Conservation (phyloP, 2,113 vertebrate genomes). For the Oceanites oceanicus region DNA sequence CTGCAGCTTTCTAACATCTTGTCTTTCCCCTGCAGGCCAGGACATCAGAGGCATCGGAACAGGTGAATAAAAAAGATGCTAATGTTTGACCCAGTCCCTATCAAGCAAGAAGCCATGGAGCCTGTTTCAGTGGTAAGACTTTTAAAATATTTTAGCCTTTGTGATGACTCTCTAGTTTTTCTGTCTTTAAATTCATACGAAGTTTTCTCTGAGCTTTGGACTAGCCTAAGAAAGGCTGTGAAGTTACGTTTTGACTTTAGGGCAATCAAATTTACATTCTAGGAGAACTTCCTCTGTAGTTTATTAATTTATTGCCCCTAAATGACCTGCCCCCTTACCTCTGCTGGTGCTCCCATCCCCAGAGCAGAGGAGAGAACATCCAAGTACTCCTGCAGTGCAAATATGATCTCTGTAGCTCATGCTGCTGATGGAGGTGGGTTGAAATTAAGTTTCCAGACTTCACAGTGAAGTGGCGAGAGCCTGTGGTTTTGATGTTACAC, state of each 20-base stretch:
- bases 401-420: not conserved
- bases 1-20: not conserved
- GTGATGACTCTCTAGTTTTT: not conserved
- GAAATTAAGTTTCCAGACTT: not conserved
- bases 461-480: not conserved
- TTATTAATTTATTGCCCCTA: not conserved
- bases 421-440: not conserved
- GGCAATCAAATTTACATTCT: not conserved
- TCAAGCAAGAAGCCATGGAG: slow-evolving; percentile 92
- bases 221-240: not conserved
- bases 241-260: not conserved
- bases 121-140: slow-evolving; percentile 84
- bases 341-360: not conserved
- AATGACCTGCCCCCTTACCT: not conserved
- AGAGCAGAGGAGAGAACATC: not conserved
- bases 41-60: slow-evolving; percentile 42
- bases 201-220: not conserved
- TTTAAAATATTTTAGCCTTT: not conserved
- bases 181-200: not conserved
- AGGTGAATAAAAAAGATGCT: slow-evolving; percentile 84
- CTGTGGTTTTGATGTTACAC: not conserved
- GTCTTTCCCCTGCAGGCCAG: slow-evolving; percentile 22
- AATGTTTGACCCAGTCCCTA: slow-evolving; percentile 93
- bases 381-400: not conserved
- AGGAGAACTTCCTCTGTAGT: not conserved